These are phyloP conservation scores for Clarias macrocephalus DNA, from an alignment of 2,113 vertebrate genomes.

Conservation along the genomic window DNA sequence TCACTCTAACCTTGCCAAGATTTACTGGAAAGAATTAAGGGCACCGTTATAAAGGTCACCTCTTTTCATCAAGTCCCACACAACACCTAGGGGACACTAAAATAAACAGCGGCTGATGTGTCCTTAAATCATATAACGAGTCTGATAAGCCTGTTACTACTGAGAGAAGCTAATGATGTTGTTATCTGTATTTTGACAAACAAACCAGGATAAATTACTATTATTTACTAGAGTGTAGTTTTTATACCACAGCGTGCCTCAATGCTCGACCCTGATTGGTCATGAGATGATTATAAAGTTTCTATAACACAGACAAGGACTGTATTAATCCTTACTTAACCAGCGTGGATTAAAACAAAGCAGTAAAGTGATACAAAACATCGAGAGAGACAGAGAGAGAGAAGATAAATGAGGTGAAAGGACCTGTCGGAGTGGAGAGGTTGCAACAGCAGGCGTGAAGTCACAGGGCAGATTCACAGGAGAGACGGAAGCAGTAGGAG, in stretches of 20 bases:
- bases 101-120: not conserved
- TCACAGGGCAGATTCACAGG: constrained; percentile 72
- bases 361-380: not conserved
- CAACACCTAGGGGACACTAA: not conserved
- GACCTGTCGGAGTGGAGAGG: constrained; percentile 75
- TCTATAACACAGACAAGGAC: not conserved
- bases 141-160: not conserved
- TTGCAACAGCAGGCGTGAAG: constrained; percentile 74
- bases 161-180: not conserved
- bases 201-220: not conserved
- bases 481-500: constrained; percentile 63
- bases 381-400: not conserved
- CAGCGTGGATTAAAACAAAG: not conserved
- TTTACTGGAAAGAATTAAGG: constrained; percentile 16
- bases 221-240: not conserved
- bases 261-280: not conserved
- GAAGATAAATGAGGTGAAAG: not conserved
- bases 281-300: not conserved
- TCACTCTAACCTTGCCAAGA: not conserved
- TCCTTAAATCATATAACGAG: not conserved
- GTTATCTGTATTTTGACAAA: not conserved
- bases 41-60: not conserved
- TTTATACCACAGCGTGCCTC: not conserved
- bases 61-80: not conserved
- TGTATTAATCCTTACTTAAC: not conserved